Base-by-base conservation (phyloP, 2,113 vertebrate species). In the Seriola aureovittata region DNA sequence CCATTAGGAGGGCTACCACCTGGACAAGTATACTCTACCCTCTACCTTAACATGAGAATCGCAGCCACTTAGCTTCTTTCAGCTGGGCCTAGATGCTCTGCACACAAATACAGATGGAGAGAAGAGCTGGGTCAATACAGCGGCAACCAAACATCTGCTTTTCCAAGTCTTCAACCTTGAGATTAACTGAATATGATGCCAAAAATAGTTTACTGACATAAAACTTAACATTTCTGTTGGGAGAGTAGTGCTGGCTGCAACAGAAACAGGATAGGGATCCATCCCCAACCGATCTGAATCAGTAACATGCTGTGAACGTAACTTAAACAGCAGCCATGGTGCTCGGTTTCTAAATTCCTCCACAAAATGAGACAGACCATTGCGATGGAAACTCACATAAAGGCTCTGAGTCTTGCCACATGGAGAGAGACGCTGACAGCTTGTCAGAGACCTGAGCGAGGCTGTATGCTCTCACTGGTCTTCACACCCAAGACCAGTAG, bases 381-480 rank as follows among this genome's bases (percentile, higher is more conserved):
- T 65, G 62, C 4, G 0, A 57, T 72, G 77, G 67, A 89, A 89
- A 88, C 74, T 91, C 81, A 8, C 69, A 87, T 77, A 81, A 81
- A 72, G 25, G 23, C 62, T 60, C 77, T 36, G 74, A 88, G 82
- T 75, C 71, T 75, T 92, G 85, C 89, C 91, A 92, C 76, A 87
- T 89, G 90, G 78, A 34, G 66, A 38, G 84, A 86, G 79, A 82
- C 8, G 88, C 81, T 94, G 93, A 93, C 93, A 93, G 86, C 87
- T 81, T 69, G 57, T 92, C 89, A 92, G 69, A 89, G 77, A 75
- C 71, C 75, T 23, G 74, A 79, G 72, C 5, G 54, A 60, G 57
- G 71, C 82, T 66, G 77, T n/a, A 63, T 70, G 81, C 78, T 71
- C 75, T 78, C 60, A 60, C 75, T 82, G 80, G 85, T 82, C 69